These are phyloP conservation scores for Euplagia quadripunctaria DNA, from an alignment of 2,888 invertebrate genomes.

Conservation along the genomic window DNA sequence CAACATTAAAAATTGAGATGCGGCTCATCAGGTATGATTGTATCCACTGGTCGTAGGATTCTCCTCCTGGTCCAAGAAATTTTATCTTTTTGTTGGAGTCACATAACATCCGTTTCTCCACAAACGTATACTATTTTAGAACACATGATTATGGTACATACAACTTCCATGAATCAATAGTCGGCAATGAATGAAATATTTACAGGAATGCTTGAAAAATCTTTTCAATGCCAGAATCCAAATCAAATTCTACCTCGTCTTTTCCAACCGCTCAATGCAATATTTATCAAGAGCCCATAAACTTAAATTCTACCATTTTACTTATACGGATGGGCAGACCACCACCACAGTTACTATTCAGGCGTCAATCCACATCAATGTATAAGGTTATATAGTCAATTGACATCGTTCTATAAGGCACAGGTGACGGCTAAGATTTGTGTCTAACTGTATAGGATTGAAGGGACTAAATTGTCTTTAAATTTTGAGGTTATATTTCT, in stretches of 20 bases:
- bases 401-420: conserved; percentile 49
- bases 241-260: conserved; percentile 11
- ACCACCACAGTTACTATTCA: conserved; percentile 52
- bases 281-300: conserved; percentile 28
- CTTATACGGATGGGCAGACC: conserved; percentile 42
- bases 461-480: conserved; percentile 2
- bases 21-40: too few species aligned
- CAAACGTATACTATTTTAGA: too few species aligned
- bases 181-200: not conserved
- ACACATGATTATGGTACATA: too few species aligned
- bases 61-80: too few species aligned
- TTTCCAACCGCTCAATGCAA: conserved; percentile 15
- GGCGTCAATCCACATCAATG: conserved; percentile 50
- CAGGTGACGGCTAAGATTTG: conserved; percentile 33
- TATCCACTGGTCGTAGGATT: too few species aligned
- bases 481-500: not conserved
- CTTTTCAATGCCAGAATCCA: conserved; percentile 12
- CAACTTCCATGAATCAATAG: too few species aligned
- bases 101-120: too few species aligned
- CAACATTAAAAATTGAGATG: too few species aligned
- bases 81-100: too few species aligned
- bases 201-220: not conserved
- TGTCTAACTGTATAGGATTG: conserved; percentile 30
- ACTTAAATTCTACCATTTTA: conserved; percentile 42
- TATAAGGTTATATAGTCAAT: conserved; percentile 47